These are phyloP conservation scores for Actenoides lindsayi DNA, from an alignment of 2,113 vertebrate species.

Conservation along the genomic window DNA sequence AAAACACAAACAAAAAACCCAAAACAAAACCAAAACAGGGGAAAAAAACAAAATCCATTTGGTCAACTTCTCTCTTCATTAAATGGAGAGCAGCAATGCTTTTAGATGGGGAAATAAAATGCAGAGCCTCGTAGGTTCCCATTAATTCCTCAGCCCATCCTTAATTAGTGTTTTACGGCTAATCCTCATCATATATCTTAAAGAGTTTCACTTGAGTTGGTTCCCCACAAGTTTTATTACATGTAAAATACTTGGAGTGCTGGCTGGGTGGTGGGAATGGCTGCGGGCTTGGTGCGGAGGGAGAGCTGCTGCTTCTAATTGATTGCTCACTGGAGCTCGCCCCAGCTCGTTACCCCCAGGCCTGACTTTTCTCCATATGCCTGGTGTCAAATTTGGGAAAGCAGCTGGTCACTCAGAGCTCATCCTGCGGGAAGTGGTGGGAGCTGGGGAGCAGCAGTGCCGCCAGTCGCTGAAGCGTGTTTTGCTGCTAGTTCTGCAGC, in stretches of 20 bases:
- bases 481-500: constrained; percentile 66
- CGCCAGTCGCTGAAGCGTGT: not conserved
- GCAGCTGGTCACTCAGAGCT: constrained; percentile 78
- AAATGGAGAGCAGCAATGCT: not conserved
- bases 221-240: constrained; percentile 74
- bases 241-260: constrained; percentile 8
- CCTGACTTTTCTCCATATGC: constrained; percentile 75
- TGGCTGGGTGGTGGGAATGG: constrained; percentile 63
- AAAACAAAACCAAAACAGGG: not conserved
- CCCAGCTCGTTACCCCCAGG: constrained; percentile 70
- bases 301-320: constrained; percentile 74
- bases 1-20: not conserved
- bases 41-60: not conserved
- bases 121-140: constrained; percentile 35
- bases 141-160: constrained; percentile 60
- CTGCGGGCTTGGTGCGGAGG: constrained; percentile 34
- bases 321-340: constrained; percentile 76
- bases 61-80: constrained; percentile 26
- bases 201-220: constrained; percentile 67
- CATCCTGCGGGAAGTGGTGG: constrained; percentile 62
- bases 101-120: not conserved
- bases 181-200: constrained; percentile 60
- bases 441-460: constrained; percentile 1
- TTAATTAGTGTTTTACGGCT: constrained; percentile 73
- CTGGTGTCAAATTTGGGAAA: constrained; percentile 77